Evolutionary conservation across 1,140 invertebrate genomes (phyloP), one percentile per base, ranked within the genome.

Genomic region (Eumeta japonica): DNA sequence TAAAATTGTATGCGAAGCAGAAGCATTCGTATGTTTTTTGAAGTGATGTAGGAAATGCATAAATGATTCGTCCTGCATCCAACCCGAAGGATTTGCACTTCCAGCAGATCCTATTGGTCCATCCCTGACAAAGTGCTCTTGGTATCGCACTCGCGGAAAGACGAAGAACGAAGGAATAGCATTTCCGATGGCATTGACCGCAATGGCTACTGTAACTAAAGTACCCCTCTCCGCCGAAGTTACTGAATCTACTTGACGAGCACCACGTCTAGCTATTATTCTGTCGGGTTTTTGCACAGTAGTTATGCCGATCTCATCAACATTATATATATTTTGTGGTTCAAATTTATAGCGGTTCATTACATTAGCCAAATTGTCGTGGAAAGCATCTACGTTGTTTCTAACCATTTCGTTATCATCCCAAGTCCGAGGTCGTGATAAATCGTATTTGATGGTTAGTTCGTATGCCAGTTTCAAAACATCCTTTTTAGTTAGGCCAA

Each of bases 261-360:
- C 34, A 19, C 71, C 73, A 53, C 50, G 58, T 36, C 37, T 46
- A 16, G 72, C 62, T 27, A 79, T 48, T 12, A 52, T 28, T 51
- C n/a, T n/a, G n/a, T n/a, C n/a, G n/a, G n/a, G n/a, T n/a, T n/a
- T n/a, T n/a, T n/a, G n/a, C n/a, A n/a, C 70, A 10, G 73, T 77
- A 16, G 62, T 68, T 24, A 75, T 45, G 10, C 73, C 76, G 3
- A 68, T 78, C 48, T 79, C 78, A 52, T 79, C 76, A 13, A 35
- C 46, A 24, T 50, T 60, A 36, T 53, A 67, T 43, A n/a, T n/a
- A n/a, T n/a, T n/a, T n/a, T n/a, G n/a, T n/a, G n/a, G n/a, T n/a
- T n/a, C n/a, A n/a, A n/a, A n/a, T n/a, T n/a, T n/a, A n/a, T n/a
- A n/a, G n/a, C n/a, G n/a, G n/a, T n/a, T n/a, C n/a, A n/a, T n/a